These are phyloP conservation scores for Cephalopholis sonnerati DNA, from an alignment of 2,113 vertebrate genomes.

Conservation along the genomic window DNA sequence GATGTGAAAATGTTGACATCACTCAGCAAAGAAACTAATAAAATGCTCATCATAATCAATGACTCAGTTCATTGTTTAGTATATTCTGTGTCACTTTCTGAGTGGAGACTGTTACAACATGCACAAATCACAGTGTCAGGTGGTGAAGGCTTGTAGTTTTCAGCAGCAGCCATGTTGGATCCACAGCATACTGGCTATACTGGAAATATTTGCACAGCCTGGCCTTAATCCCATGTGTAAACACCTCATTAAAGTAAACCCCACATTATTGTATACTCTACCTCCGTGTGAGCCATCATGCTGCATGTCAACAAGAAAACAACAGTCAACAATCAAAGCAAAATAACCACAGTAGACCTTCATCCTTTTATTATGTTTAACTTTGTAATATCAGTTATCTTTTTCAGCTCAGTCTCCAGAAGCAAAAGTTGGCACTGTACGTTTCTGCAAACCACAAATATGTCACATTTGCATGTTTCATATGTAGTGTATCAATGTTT, in stretches of 20 bases:
- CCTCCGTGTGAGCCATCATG: conserved; percentile 67
- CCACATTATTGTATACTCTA: background rate
- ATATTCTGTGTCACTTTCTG: no score
- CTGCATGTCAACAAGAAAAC: conserved; percentile 88
- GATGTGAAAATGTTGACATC: background rate
- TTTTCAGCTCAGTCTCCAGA: no score
- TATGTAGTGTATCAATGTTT: no score
- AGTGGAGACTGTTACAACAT: no score
- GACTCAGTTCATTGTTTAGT: background rate
- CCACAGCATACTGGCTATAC: background rate
- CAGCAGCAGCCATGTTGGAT: background rate
- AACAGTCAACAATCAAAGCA: background rate
- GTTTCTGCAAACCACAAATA: no score
- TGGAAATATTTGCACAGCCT: background rate
- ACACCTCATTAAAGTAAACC: conserved; percentile 3
- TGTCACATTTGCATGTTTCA: no score
- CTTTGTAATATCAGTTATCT: background rate
- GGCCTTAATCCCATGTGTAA: background rate
- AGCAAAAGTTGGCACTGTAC: no score
- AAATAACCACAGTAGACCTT: background rate
- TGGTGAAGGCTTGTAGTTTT: background rate
- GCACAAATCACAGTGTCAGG: background rate
- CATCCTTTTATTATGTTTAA: background rate
- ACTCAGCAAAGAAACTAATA: no score
- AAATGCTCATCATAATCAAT: background rate